Evolutionary conservation across 2,797 vertebrate genomes (phyloP).

Genomic region (Sebastes vulpes): DNA sequence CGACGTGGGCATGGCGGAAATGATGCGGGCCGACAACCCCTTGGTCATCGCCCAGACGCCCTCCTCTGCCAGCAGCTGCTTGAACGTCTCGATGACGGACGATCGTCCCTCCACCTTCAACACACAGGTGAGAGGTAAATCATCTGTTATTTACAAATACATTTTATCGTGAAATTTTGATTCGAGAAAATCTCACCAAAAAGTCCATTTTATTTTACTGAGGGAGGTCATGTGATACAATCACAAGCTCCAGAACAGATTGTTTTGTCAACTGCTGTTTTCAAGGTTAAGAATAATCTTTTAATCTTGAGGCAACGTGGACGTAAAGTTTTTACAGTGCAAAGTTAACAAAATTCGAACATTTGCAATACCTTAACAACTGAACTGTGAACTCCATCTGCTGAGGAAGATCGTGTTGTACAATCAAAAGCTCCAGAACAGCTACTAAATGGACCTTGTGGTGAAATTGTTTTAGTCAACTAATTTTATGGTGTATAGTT

Average conservation of each 20-base stretch:
- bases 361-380: not conserved
- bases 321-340: not conserved
- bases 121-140: not conserved
- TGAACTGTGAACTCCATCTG: not conserved
- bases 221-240: not conserved
- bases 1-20: slow-evolving; percentile 93
- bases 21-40: slow-evolving; percentile 95
- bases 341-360: not conserved
- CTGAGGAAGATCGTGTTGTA: not conserved
- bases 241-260: not conserved
- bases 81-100: slow-evolving; percentile 93
- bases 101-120: slow-evolving; percentile 93
- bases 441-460: not conserved
- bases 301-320: not conserved
- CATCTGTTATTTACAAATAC: not conserved
- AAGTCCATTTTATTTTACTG: not conserved
- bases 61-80: slow-evolving; percentile 93
- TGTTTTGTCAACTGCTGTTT: not conserved
- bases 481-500: not conserved
- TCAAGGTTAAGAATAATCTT: not conserved
- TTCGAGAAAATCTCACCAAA: not conserved
- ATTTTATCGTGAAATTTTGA: not conserved
- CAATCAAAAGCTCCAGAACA: not conserved
- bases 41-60: slow-evolving; percentile 93
- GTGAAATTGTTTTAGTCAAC: not conserved